Conservation (phyloP, 2,113 vertebrate genomes). For the Pristiophorus japonicus region DNA sequence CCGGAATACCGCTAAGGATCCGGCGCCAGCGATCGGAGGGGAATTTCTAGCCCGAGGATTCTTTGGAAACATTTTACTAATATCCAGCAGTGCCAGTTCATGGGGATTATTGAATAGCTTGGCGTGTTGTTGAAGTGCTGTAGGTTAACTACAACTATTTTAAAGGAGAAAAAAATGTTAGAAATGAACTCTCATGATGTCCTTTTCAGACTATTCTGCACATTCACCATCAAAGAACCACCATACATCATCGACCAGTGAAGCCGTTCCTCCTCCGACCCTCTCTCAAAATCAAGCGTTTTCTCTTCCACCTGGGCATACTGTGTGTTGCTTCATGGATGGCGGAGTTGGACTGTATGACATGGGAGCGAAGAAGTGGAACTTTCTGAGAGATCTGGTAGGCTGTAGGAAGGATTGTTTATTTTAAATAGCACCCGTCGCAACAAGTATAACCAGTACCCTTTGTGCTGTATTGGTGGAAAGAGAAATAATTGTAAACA, state of each 20-base stretch:
- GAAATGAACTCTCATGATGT: constrained; percentile 29
- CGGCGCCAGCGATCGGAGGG: no score
- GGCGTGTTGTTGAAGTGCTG: background rate
- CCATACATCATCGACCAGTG: constrained; percentile 88
- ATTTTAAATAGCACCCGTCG: no score
- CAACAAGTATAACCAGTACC: background rate
- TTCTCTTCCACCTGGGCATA: constrained; percentile 87
- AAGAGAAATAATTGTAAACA: background rate
- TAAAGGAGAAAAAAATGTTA: background rate
- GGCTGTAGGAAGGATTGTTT: constrained; percentile 37
- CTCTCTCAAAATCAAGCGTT: constrained; percentile 80
- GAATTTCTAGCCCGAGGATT: no score
- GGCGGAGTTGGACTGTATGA: constrained; percentile 93
- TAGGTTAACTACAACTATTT: background rate
- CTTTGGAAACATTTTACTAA: background rate
- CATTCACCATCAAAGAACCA: constrained; percentile 71
- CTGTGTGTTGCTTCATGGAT: constrained; percentile 93
- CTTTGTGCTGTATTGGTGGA: background rate
- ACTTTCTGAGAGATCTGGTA: constrained; percentile 96
- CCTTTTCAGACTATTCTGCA: constrained; percentile 58
- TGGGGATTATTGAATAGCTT: background rate
- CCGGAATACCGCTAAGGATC: no score
- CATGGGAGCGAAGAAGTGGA: constrained; percentile 92
- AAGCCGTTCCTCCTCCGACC: constrained; percentile 82
- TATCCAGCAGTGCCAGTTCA: background rate